Conservation (phyloP, 2,888 invertebrate species). For the Ametastegia equiseti region DNA sequence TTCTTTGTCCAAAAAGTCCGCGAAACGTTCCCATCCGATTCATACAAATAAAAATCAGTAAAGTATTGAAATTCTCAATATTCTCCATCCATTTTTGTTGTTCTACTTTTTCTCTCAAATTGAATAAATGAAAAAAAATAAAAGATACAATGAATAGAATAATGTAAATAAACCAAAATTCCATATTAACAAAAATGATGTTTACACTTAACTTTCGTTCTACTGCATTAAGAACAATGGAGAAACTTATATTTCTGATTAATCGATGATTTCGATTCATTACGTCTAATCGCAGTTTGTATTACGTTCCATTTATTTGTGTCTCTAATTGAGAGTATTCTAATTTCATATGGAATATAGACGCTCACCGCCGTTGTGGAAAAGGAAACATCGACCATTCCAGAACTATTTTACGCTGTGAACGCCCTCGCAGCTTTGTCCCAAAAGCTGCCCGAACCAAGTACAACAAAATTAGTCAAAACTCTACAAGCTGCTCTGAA, state of each 20-base stretch:
- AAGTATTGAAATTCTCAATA: too few relatives aligned
- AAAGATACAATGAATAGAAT: not conserved
- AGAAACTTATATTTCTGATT: slow-evolving; percentile 60
- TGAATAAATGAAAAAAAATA: not conserved
- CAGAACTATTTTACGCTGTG: slow-evolving; percentile 87
- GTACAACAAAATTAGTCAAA: slow-evolving; percentile 83
- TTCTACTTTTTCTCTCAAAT: slow-evolving; percentile 12
- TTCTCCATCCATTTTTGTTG: slow-evolving; percentile 48
- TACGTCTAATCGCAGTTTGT: slow-evolving; percentile 23
- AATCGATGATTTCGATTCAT: slow-evolving; percentile 34
- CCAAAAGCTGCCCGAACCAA: slow-evolving; percentile 79
- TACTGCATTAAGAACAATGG: slow-evolving; percentile 63
- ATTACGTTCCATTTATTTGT: slow-evolving; percentile 47
- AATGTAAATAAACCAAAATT: not conserved
- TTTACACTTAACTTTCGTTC: slow-evolving; percentile 67
- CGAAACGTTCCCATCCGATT: too few relatives aligned
- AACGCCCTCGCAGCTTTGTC: slow-evolving; percentile 84
- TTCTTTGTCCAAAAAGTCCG: too few relatives aligned
- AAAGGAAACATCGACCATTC: slow-evolving; percentile 82
- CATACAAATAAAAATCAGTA: too few relatives aligned
- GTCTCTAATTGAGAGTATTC: slow-evolving; percentile 37
- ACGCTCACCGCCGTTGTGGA: slow-evolving; percentile 79
- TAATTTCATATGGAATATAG: slow-evolving; percentile 50
- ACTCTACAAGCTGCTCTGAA: slow-evolving; percentile 87
- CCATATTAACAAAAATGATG: slow-evolving; percentile 60